Base-by-base conservation (phyloP, 2,888 invertebrate genomes). In the Sinelater perroti region DNA sequence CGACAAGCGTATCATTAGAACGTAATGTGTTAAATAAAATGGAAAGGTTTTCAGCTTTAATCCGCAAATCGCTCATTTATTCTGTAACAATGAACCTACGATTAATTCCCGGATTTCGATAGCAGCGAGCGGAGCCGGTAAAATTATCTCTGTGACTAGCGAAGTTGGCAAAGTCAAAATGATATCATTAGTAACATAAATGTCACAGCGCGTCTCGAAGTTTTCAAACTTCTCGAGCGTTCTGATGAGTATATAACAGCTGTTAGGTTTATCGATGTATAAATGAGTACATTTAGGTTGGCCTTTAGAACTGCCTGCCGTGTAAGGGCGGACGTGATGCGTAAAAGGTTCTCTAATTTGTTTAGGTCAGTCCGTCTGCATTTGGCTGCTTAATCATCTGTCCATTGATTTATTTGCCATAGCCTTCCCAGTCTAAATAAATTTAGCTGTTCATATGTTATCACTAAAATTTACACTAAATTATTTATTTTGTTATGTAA, bases 221-320 rank as follows among this genome's bases (percentile, higher is more conserved):
- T 72, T 72, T 72, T 67, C 70, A 67, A 72, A 73, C 69, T 72
- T 72, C 61, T 60, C 67, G 67, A 64, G 67, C 63, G 66, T 67
- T 67, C 65, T 72, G 71, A 72, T 68, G 71, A 72, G 70, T 72
- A 67, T 72, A 72, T 70, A 73, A 72, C 72, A 72, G 70, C 71
- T 72, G 70, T 67, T 67, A 69, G 69, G 65, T 69, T 70, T 71
- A 71, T 69, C 69, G 70, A 69, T 70, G 70, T 72, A 69, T 65
- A 72, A 72, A 71, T 66, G 70, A 66, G 67, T 65, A 64, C 59
- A 66, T 57, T 63, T 55, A 63, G 64, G 58, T 59, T 47, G 47
- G 42, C 45, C 47, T 42, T 38, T 52, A 8, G 38, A 46, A 50
- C 45, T 50, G 49, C 40, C 49, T 47, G 28, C 30, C 35, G 17